phyloP scores from a whole-genome alignment of 2,797 vertebrate genomes.

The Iguana delicatissima region DNA sequence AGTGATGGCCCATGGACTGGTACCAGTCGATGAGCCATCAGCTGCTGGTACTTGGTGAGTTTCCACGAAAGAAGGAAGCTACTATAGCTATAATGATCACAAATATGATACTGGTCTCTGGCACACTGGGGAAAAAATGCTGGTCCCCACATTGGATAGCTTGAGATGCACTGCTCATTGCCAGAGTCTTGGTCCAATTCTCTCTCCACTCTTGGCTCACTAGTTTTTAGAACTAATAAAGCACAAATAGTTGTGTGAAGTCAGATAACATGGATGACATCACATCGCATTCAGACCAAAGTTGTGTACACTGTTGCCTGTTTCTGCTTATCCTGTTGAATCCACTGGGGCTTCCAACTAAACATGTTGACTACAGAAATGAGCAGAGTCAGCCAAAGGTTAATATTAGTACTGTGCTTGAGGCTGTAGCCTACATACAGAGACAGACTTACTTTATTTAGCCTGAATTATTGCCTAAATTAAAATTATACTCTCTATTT shows the following conservation, averaged over 20 bases:
- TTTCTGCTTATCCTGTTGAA: neutral
- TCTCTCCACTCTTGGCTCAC: neutral
- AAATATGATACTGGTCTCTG: too few species aligned
- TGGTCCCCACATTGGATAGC: too few species aligned
- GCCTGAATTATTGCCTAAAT: slow-evolving; percentile 81
- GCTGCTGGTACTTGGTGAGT: too few species aligned
- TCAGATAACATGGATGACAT: neutral
- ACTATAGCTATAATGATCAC: too few species aligned
- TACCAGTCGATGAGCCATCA: too few species aligned
- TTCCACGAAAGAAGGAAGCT: too few species aligned
- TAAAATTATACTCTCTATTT: slow-evolving; percentile 74
- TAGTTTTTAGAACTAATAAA: neutral
- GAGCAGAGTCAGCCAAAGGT: slow-evolving; percentile 67
- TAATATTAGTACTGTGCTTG: slow-evolving; percentile 71
- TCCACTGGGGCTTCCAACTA: neutral
- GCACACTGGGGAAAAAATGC: too few species aligned
- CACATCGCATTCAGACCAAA: neutral
- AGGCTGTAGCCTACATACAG: slow-evolving; percentile 58
- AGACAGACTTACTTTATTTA: slow-evolving; percentile 79
- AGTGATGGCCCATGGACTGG: too few species aligned
- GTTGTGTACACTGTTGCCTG: neutral
- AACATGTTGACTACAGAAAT: slow-evolving; percentile 44
- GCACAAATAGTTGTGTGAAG: neutral
- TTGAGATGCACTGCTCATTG: too few species aligned
- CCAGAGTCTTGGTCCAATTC: neutral